phyloP scores from a whole-genome alignment of 2,113 vertebrate species.

The Notechis scutatus region DNA sequence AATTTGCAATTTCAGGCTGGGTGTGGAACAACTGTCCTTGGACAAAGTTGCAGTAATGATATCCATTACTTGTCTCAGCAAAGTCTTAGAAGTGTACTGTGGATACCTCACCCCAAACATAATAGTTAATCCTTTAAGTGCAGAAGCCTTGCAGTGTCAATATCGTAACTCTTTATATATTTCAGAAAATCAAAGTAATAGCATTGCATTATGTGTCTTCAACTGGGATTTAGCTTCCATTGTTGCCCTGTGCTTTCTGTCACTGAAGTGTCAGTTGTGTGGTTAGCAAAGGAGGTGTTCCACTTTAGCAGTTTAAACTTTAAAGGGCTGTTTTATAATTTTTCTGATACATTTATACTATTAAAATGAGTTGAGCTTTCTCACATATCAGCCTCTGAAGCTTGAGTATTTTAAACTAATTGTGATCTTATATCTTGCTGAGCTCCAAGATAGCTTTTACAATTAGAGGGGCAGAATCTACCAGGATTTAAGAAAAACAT shows the following conservation, averaged over 20 bases:
- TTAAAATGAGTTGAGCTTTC: neutral
- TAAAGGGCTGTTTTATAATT: neutral
- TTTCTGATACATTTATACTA: neutral
- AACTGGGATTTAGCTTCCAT: neutral
- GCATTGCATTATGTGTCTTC: neutral
- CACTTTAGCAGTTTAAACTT: neutral
- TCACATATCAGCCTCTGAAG: neutral
- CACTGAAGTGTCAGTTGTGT: neutral
- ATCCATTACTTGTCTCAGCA: neutral
- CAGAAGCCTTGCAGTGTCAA: neutral
- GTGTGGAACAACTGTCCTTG: neutral
- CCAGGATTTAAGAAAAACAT: neutral
- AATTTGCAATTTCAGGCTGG: neutral
- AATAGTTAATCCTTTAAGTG: neutral
- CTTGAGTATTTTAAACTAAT: neutral
- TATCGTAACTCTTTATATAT: neutral
- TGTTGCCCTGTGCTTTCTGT: neutral
- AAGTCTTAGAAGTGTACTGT: neutral
- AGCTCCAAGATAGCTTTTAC: neutral
- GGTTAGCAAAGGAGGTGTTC: neutral
- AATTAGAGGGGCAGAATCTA: neutral
- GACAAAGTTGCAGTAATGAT: neutral
- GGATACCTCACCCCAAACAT: neutral
- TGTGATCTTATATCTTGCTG: neutral
- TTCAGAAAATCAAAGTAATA: neutral